A percentile compares a stretch with the other conserved stretches of the same genome.
phyloP scores from a whole-genome alignment of 1,140 invertebrate genomes.

The Bilobella aurantiaca region DNA sequence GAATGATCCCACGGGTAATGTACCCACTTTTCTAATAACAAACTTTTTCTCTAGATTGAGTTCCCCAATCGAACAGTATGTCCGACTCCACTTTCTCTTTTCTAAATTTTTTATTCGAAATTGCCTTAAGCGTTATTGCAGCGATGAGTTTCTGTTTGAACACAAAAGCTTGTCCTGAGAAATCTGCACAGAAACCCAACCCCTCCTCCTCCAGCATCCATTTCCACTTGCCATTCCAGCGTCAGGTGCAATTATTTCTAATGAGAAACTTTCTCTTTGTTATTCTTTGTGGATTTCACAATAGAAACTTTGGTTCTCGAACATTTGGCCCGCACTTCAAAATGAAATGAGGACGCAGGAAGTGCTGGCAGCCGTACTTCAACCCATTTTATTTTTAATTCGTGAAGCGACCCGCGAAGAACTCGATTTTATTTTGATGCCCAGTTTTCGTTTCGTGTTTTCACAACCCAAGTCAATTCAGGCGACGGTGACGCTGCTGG shows the following conservation, averaged over 20 bases:
- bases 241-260: neutral
- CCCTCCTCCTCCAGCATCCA: neutral
- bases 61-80: too few species aligned
- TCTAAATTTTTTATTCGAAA: too few species aligned
- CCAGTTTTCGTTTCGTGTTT: constrained; percentile 69
- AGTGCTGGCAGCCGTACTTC: constrained; percentile 73
- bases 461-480: constrained; percentile 74
- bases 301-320: constrained; percentile 95
- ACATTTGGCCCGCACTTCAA: constrained; percentile 80
- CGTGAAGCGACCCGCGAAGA: constrained; percentile 71
- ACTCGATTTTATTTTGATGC: constrained; percentile 70
- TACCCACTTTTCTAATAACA: neutral
- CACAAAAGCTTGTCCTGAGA: too few species aligned
- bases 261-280: neutral
- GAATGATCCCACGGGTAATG: constrained; percentile 76
- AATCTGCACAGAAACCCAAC: too few species aligned
- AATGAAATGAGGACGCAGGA: constrained; percentile 74
- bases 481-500: constrained; percentile 77
- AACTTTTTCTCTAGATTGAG: neutral
- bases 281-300: constrained; percentile 38
- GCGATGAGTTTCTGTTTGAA: too few species aligned
- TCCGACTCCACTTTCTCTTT: too few species aligned
- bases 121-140: too few species aligned
- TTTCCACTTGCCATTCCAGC: neutral
- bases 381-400: constrained; percentile 77